Base-by-base conservation (phyloP, 1,140 invertebrate species). In the Drosophila yakuba region DNA sequence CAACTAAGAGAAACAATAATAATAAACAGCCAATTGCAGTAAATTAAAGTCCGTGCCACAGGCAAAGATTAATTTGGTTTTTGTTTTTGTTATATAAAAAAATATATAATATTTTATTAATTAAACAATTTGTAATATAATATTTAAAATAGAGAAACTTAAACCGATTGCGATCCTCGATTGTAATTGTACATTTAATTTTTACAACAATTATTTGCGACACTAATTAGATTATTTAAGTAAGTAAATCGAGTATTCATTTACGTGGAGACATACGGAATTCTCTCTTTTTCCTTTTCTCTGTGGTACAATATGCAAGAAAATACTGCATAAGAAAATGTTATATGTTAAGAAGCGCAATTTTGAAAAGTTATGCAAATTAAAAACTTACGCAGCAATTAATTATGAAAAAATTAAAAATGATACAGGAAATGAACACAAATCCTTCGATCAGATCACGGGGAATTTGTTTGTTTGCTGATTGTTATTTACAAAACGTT, bases 301-400 rank as follows among this genome's bases (percentile, higher is more conserved):
- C 15, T 63, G 48, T 66, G 62, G 68, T 75, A 48, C 64, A 62
- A 51, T 74, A 89, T 88, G 80, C 84, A 89, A 89, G 84, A 89
- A 89, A 89, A 89, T 90, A 89, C 80, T 80, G 84, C 84, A 89
- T 89, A 69, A 52, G 62, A 62, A 64, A 47, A 48, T 72, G 25
- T 67, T 72, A 28, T 54, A 44, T 45, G 57, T 64, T 69, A 47
- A 71, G 8, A 69, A 72, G 52, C 54, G 54, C 36, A 50, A 41
- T 59, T 71, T 78, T 15, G 15, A 44, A 50, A 56, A 51, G 47
- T 52, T 56, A 47, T 15, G 57, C 66, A 71, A 77, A 78, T 63
- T 67, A 58, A 64, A 78, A 78, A 54, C 62, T 57, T 58, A 66
- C 73, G 62, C 75, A 45, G 64, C 45, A 58, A 71, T 64, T 67